phyloP scores from a whole-genome alignment of 2,888 invertebrate species.

The Patella ulyssiponensis region DNA sequence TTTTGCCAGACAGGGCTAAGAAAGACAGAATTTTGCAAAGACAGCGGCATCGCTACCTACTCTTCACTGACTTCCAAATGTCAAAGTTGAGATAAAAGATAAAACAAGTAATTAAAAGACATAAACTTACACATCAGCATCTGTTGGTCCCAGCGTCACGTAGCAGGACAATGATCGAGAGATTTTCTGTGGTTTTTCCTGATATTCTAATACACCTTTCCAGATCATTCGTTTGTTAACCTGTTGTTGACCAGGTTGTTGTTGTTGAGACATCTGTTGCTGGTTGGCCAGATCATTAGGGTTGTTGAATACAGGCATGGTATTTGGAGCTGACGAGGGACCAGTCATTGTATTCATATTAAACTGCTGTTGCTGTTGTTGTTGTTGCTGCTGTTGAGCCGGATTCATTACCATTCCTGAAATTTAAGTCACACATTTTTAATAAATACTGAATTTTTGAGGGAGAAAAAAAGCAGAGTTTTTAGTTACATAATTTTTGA shows the following conservation, averaged over 20 bases:
- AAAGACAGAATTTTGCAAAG: too few relatives aligned
- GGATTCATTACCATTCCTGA: too few relatives aligned
- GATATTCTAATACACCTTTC: conserved; percentile 83
- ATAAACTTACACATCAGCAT: conserved; percentile 84
- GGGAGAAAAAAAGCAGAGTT: too few relatives aligned
- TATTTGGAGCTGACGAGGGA: conserved; percentile 17
- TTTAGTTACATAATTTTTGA: too few relatives aligned
- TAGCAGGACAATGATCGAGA: conserved; percentile 82
- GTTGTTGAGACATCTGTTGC: conserved; percentile 18
- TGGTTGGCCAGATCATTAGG: conserved; percentile 12
- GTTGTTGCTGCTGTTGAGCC: neutral
- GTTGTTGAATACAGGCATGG: conserved; percentile 17
- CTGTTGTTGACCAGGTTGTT: conserved; percentile 33
- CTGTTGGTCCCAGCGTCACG: conserved; percentile 79
- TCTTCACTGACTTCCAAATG: too few relatives aligned
- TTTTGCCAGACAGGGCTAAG: too few relatives aligned
- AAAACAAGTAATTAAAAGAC: too few relatives aligned
- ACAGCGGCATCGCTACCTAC: too few relatives aligned
- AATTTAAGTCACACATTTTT: too few relatives aligned
- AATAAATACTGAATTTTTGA: too few relatives aligned
- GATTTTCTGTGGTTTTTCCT: conserved; percentile 81
- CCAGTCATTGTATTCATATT: neutral
- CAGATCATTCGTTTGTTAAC: conserved; percentile 50
- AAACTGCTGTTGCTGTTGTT: neutral
- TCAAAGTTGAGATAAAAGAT: too few relatives aligned